phyloP scores from a whole-genome alignment of 2,113 vertebrate genomes.

The Pampusana beccarii region DNA sequence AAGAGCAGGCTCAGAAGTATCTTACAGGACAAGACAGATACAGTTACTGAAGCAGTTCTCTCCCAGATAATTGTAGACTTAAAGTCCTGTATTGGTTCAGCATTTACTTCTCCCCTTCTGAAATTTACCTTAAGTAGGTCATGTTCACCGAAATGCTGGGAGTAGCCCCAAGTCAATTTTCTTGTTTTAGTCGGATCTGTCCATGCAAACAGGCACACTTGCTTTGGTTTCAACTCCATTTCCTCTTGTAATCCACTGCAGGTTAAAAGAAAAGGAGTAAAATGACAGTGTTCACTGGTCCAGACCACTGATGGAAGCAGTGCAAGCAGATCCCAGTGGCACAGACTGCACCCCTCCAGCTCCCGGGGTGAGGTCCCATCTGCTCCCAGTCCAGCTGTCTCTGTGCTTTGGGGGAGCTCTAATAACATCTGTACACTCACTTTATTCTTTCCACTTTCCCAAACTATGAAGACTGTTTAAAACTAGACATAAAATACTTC shows the following conservation, averaged over 20 bases:
- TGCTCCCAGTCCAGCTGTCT: background rate
- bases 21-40: background rate
- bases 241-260: slow-evolving; percentile 76
- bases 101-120: background rate
- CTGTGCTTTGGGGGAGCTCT: background rate
- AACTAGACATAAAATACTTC: background rate
- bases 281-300: background rate
- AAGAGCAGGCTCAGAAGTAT: background rate
- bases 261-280: background rate
- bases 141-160: slow-evolving; percentile 81
- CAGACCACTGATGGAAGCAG: background rate
- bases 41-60: background rate
- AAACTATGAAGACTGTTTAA: background rate
- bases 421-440: background rate
- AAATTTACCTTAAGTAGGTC: slow-evolving; percentile 87
- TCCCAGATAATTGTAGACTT: background rate
- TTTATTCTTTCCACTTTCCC: background rate
- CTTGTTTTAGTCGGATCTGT: slow-evolving; percentile 85
- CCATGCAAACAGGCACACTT: slow-evolving; percentile 89
- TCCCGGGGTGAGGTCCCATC: background rate
- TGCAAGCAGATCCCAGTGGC: background rate
- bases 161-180: slow-evolving; percentile 83
- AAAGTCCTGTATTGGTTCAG: background rate
- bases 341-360: background rate
- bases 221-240: slow-evolving; percentile 78